Evolutionary conservation across 2,797 vertebrate genomes (phyloP).

Genomic region (Cyclopterus lumpus): DNA sequence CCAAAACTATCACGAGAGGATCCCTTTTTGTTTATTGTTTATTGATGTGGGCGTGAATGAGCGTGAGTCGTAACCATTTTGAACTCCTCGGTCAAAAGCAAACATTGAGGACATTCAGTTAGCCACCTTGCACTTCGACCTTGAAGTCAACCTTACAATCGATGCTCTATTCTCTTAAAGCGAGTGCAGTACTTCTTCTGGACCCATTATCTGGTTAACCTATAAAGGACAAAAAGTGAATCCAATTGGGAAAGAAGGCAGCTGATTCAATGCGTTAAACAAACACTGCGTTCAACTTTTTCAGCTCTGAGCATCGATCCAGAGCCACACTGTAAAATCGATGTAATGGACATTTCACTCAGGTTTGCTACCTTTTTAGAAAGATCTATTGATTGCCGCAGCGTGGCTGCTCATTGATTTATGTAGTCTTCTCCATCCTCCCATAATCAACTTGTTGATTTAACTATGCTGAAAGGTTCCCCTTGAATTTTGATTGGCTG

Average conservation of each 20-base stretch:
- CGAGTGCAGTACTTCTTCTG: constrained; percentile 47
- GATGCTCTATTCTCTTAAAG: constrained; percentile 58
- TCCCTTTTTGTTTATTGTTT: constrained; percentile 18
- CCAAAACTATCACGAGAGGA: constrained; percentile 41
- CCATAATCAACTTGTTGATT: constrained; percentile 70
- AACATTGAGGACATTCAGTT: constrained; percentile 64
- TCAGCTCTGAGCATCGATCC: constrained; percentile 66
- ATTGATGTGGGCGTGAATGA: constrained; percentile 33
- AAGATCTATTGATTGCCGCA: constrained; percentile 70
- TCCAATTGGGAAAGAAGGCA: constrained; percentile 60
- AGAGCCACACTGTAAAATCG: constrained; percentile 74
- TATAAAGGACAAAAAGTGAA: constrained; percentile 44
- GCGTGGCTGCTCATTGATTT: constrained; percentile 68
- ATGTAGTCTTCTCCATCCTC: constrained; percentile 53
- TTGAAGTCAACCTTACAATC: constrained; percentile 73
- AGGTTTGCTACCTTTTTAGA: constrained; percentile 80
- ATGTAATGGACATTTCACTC: constrained; percentile 80
- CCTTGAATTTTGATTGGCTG: constrained; percentile 71
- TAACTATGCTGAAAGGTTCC: constrained; percentile 51
- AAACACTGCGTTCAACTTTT: constrained; percentile 62
- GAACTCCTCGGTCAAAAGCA: constrained; percentile 57
- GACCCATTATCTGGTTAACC: constrained; percentile 63
- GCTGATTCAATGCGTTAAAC: constrained; percentile 66
- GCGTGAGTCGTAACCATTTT: constrained; percentile 53
- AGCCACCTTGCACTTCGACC: constrained; percentile 75